Base-by-base conservation (phyloP, 2,888 invertebrate genomes). In the Eupithecia abbreviata region DNA sequence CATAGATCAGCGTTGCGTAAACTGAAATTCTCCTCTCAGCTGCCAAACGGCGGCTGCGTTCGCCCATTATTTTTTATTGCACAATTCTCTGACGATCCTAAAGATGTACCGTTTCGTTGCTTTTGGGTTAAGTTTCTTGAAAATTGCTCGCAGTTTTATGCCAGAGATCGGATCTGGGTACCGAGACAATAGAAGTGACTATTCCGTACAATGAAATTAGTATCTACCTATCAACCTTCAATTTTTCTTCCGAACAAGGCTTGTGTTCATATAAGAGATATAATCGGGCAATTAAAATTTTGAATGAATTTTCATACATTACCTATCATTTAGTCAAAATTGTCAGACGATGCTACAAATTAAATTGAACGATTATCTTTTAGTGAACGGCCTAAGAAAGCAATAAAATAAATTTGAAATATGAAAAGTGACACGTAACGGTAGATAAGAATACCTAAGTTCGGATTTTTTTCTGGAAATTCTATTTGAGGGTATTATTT, bases 61-160 rank as follows among this genome's bases (percentile, higher is more conserved):
- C 69, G 71, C 75, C 83, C 81, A 83, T 83, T 83, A 81, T 82
- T 78, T 82, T 83, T 82, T 82, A 83, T 81, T 78, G 75, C 82
- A 79, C 82, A 80, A 80, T 81, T 79, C 81, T 80, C 82, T 82
- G 81, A 82, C 80, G 82, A 78, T 80, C 75, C 58, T 58, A 73
- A 75, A 75, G 72, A 76, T 74, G 75, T 77, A 51, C 70, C 66
- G 67, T 55, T 51, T 70, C 62, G 51, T 74, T 71, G 73, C 43
- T 78, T 73, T 78, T 72, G 30, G 74, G 77, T 77, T 77, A 71
- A 55, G 49, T 68, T 74, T 58, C 65, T 41, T 43, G 45, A 77
- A 51, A 71, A 58, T 66, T 42, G 18, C 30, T 49, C 15, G 45
- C 10, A 51, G 66, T 51, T 18, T 67, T 51, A 42, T 51, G 51